Evolutionary conservation across 2,797 vertebrate species (phyloP).

Genomic region (Phalloptychus januarius): DNA sequence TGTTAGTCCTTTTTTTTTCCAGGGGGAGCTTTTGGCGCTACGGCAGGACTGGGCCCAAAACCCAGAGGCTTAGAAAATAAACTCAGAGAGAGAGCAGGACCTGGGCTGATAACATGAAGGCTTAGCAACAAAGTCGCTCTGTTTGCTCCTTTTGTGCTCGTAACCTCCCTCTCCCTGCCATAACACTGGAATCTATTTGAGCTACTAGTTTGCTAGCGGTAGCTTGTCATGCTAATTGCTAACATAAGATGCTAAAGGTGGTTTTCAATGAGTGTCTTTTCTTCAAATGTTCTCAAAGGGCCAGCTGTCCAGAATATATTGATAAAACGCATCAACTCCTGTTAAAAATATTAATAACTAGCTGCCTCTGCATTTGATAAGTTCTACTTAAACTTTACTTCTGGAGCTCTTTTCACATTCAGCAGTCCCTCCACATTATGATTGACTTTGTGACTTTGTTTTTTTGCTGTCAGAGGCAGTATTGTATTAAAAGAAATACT

Average conservation of each 20-base stretch:
- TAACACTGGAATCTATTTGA: background rate
- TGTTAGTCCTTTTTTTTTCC: background rate
- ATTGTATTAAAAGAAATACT: background rate
- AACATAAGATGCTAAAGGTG: background rate
- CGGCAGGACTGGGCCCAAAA: constrained; percentile 2
- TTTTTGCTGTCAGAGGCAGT: background rate
- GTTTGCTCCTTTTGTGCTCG: background rate
- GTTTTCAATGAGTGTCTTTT: background rate
- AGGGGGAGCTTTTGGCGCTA: constrained; percentile 7
- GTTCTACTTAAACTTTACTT: background rate
- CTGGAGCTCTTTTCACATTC: background rate
- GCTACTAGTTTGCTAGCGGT: background rate
- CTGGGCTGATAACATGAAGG: background rate
- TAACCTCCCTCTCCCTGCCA: background rate
- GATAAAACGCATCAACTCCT: background rate
- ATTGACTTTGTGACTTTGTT: background rate
- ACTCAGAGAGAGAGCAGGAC: background rate
- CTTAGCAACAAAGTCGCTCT: background rate
- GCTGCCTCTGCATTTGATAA: background rate
- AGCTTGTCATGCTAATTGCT: background rate
- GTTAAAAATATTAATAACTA: background rate
- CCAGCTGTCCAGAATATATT: background rate
- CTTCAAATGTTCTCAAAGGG: background rate
- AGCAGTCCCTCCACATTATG: too few species aligned
- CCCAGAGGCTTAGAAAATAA: background rate